phyloP scores from a whole-genome alignment of 2,888 invertebrate genomes.

The Andrena hattorfiana region DNA sequence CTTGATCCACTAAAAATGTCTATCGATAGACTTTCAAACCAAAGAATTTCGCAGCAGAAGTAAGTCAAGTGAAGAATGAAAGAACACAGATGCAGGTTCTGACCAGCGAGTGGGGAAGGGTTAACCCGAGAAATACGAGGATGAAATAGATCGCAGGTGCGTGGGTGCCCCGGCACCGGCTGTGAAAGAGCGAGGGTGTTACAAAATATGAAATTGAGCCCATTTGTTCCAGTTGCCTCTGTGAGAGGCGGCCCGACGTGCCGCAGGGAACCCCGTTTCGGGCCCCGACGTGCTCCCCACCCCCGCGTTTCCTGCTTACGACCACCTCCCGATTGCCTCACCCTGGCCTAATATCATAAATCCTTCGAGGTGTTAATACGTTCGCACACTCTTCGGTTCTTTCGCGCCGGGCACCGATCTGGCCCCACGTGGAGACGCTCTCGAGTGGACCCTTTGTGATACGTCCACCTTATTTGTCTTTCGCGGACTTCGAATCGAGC shows the following conservation, averaged over 20 bases:
- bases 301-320: conserved; percentile 34
- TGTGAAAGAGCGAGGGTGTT: conserved; percentile 73
- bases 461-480: conserved; percentile 57
- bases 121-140: conserved; percentile 65
- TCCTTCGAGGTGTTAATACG: conserved; percentile 84
- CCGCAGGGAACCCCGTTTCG: conserved; percentile 77
- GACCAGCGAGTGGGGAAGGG: conserved; percentile 29
- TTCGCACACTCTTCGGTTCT: conserved; percentile 79
- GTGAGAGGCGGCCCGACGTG: conserved; percentile 75
- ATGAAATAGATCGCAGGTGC: conserved; percentile 75
- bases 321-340: conserved; percentile 39
- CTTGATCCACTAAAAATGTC: neutral
- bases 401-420: conserved; percentile 63
- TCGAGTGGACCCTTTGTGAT: conserved; percentile 50
- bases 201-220: conserved; percentile 83
- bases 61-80: neutral
- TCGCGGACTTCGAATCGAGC: conserved; percentile 15
- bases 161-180: conserved; percentile 65
- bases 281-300: conserved; percentile 38
- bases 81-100: neutral
- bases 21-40: neutral
- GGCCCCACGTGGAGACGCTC: conserved; percentile 67
- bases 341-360: conserved; percentile 80
- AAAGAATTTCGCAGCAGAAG: neutral
- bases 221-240: conserved; percentile 82